Evolutionary conservation across 1,140 invertebrate species (phyloP).

Genomic region (Eumeta japonica): DNA sequence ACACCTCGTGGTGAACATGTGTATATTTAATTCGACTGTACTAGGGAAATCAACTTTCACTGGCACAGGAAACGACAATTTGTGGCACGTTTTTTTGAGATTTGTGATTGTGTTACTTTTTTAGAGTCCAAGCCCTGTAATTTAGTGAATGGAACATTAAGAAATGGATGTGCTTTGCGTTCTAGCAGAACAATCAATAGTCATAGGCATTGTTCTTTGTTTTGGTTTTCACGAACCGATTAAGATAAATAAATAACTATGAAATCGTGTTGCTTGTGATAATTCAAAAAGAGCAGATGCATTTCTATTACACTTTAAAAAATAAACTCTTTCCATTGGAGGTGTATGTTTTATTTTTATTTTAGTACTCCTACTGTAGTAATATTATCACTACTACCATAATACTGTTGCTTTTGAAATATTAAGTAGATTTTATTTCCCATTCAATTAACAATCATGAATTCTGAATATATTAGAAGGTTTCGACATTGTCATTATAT

Average conservation of each 20-base stretch:
- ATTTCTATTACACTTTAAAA: neutral
- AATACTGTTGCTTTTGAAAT: no score
- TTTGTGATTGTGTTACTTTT: neutral
- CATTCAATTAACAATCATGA: no score
- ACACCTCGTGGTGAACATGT: no score
- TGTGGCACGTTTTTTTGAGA: no score
- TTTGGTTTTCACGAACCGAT: neutral
- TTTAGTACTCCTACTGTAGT: no score
- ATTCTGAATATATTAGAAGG: no score
- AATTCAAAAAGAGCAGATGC: neutral
- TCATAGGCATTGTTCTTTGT: neutral
- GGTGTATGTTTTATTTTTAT: neutral
- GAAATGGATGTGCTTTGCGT: neutral
- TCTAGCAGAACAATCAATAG: neutral
- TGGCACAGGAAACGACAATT: neutral
- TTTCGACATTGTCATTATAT: no score
- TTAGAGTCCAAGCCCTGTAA: neutral
- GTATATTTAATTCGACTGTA: no score
- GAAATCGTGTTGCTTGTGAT: neutral
- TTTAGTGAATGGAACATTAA: neutral
- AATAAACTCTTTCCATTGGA: neutral
- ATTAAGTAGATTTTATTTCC: no score
- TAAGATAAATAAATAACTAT: neutral
- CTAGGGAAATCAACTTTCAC: neutral
- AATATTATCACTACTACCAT: no score